phyloP scores from a whole-genome alignment of 2,797 vertebrate genomes.

The Botia almorhae region DNA sequence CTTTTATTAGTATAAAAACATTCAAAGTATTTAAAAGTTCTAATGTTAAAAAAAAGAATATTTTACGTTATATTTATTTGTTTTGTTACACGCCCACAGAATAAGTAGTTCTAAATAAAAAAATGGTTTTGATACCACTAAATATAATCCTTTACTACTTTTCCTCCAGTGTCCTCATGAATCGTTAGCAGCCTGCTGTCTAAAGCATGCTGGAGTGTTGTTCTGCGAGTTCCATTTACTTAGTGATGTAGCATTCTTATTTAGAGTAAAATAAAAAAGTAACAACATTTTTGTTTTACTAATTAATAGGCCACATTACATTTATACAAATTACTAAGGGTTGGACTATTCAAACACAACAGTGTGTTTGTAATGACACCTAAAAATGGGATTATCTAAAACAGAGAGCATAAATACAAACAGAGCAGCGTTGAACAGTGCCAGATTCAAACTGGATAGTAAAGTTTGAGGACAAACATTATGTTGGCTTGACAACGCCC shows the following conservation, averaged over 20 bases:
- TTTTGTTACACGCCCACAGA: background rate
- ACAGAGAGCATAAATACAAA: too few species aligned
- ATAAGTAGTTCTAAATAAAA: background rate
- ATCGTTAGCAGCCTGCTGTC: slow-evolving; percentile 7
- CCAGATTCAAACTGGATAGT: background rate
- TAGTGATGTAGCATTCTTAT: background rate
- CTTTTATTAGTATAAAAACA: background rate
- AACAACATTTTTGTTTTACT: background rate
- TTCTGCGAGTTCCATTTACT: background rate
- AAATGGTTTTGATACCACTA: slow-evolving; percentile 4
- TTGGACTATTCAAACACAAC: too few species aligned
- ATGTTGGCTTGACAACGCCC: too few species aligned
- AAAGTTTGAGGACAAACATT: too few species aligned
- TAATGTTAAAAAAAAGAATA: background rate
- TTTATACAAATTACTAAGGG: background rate
- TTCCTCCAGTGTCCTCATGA: background rate
- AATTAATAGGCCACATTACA: background rate
- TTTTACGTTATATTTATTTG: background rate
- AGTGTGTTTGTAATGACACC: too few species aligned
- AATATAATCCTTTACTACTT: slow-evolving; percentile 12
- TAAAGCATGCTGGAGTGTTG: slow-evolving; percentile 8
- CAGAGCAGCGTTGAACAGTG: background rate
- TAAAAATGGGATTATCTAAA: too few species aligned
- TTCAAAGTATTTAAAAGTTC: background rate
- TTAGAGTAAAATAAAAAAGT: background rate